Conservation (phyloP, 2,888 invertebrate species). For the Polydrusus tereticollis region DNA sequence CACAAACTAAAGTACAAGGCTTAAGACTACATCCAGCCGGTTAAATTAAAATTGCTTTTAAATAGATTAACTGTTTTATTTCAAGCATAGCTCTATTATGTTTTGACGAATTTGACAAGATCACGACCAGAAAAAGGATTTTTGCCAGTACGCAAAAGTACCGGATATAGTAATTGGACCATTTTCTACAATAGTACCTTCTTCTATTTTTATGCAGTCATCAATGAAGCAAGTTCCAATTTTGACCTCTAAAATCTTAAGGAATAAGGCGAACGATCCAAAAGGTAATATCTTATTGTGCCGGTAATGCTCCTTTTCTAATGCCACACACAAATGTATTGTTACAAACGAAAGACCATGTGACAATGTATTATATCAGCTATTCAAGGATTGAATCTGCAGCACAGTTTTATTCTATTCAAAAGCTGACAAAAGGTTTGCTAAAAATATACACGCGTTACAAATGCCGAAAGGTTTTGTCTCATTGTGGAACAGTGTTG, state of each 20-base stretch:
- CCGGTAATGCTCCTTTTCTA: conserved; percentile 64
- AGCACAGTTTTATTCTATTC: conserved; percentile 66
- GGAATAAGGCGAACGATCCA: conserved; percentile 25
- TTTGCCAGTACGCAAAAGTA: not conserved
- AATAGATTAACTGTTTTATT: no score
- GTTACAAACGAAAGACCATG: conserved; percentile 67
- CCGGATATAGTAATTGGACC: conserved; percentile 34
- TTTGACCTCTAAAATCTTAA: conserved; percentile 3
- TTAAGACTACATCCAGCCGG: no score
- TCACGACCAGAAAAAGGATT: not conserved
- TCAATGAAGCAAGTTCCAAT: conserved; percentile 8
- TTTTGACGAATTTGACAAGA: no score
- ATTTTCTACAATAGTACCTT: conserved; percentile 24
- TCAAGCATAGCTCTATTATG: no score
- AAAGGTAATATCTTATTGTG: conserved; percentile 53
- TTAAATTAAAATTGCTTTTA: no score
- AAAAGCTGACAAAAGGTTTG: conserved; percentile 41
- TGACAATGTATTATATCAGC: conserved; percentile 68
- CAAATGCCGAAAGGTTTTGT: conserved; percentile 68
- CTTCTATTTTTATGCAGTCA: conserved; percentile 20
- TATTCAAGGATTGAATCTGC: conserved; percentile 65
- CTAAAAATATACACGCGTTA: conserved; percentile 69
- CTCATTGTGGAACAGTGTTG: conserved; percentile 64
- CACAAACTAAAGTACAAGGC: no score
- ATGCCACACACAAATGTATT: conserved; percentile 67